Conservation (phyloP, 2,797 vertebrate genomes). For the Sitta carolinensis region DNA sequence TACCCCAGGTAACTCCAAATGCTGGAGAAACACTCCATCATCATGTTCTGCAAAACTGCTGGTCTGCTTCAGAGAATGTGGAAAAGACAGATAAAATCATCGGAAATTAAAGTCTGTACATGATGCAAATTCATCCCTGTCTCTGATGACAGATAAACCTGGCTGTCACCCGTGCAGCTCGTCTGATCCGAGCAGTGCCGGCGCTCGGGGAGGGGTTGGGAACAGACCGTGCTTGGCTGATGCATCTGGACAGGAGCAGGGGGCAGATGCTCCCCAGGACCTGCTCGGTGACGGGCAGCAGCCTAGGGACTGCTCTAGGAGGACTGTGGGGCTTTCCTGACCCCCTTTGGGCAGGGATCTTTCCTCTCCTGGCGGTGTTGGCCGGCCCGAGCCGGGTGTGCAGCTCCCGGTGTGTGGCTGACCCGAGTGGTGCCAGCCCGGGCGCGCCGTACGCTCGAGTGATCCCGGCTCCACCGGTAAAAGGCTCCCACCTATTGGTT, state of each 20-base stretch:
- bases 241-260: rapidly evolving
- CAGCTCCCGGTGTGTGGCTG: background rate
- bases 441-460: rapidly evolving
- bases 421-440: rapidly evolving
- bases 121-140: background rate
- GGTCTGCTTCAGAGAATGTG: background rate
- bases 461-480: background rate
- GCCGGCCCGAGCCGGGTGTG: background rate
- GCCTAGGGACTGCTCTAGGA: background rate
- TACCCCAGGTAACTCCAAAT: background rate
- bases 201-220: background rate
- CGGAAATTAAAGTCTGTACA: slow-evolving; percentile 20
- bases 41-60: background rate
- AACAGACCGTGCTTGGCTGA: background rate
- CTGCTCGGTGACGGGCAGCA: rapidly evolving
- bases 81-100: background rate
- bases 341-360: background rate
- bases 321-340: background rate
- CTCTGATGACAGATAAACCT: background rate
- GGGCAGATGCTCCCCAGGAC: background rate
- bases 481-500: slow-evolving; percentile 69
- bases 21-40: background rate
- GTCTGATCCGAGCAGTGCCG: background rate
- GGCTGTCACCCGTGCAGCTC: rapidly evolving
- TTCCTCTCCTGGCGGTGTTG: rapidly evolving